Percentiles rank a stretch among this genome's conserved stretches.
phyloP scores from a whole-genome alignment of 2,797 vertebrate genomes.

The Amblyraja radiata region DNA sequence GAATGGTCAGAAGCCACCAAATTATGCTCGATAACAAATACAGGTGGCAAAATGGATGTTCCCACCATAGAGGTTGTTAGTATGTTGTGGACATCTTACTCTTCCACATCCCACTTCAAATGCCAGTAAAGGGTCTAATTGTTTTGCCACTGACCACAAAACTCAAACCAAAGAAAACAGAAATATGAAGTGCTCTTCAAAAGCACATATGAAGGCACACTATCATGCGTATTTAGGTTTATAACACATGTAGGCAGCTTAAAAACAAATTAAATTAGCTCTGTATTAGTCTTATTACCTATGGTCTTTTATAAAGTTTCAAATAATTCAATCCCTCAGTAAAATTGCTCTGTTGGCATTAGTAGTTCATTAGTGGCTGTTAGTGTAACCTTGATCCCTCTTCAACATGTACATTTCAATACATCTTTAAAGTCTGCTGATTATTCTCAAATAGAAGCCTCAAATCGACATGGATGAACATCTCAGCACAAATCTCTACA shows the following conservation, averaged over 20 bases:
- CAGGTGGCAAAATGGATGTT: too few relatives aligned
- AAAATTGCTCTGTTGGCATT: not conserved
- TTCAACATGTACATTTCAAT: not conserved
- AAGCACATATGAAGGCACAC: not conserved
- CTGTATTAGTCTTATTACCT: not conserved
- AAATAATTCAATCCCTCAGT: not conserved
- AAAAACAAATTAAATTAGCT: not conserved
- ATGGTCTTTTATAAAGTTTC: not conserved
- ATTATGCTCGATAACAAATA: too few relatives aligned
- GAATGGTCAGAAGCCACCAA: too few relatives aligned
- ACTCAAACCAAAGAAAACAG: not conserved
- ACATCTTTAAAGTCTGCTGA: not conserved
- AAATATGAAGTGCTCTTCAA: not conserved
- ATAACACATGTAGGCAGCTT: not conserved
- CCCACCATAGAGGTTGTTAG: too few relatives aligned
- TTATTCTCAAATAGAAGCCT: not conserved
- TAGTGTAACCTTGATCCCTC: not conserved
- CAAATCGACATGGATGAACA: not conserved
- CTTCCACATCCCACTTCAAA: too few relatives aligned
- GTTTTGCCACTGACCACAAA: too few relatives aligned
- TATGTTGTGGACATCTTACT: too few relatives aligned
- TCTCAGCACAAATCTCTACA: slow-evolving; percentile 40
- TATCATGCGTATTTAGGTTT: not conserved
- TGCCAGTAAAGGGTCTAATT: too few relatives aligned
- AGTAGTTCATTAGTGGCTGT: not conserved